Base-by-base conservation (phyloP, 2,888 invertebrate species). In the Timema podura region DNA sequence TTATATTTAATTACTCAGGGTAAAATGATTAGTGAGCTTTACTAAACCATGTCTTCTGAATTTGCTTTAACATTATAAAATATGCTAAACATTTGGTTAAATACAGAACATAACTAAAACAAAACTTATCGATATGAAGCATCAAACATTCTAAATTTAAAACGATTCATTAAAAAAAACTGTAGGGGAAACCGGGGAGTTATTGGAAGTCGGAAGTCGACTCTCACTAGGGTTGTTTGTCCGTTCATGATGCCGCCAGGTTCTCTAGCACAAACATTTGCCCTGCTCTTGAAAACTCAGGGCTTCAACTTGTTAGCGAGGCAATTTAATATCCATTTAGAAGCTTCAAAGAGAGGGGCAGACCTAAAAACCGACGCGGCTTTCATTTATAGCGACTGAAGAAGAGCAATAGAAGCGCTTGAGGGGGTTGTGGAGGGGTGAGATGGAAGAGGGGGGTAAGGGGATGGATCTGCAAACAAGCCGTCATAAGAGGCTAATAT, bases 241-340 rank as follows among this genome's bases (percentile, higher is more conserved):
- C 51, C 51, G 51, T 51, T 11, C 51, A 51, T 51, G 51, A n/a
- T 51, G 51, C 51, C 11, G 11, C 11, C 75, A 75, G 77, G 76
- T 77, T 75, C 72, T 78, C 61, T 16, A 15, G 65, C 46, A 30
- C 77, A 79, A 80, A 80, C 79, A 80, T 81, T 81, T 80, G 76
- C 78, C 72, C 73, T 78, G 78, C 81, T 79, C 81, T 80, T 75
- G 76, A 76, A 30, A 30, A 30, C 30, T 30, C 30, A 30, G 30
- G 75, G 76, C 57, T n/a, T 64, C 54, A 69, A 66, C 67, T 69
- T 61, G 69, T 44, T 69, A 67, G 65, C 69, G 64, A 65, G 70
- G 72, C 73, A 71, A 73, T 73, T 73, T 71, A 73, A 73, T 73
- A 73, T 73, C 73, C 73, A 71, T 73, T 71, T 72, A 70, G 72